Percentiles rank a stretch among this genome's conserved stretches.
Evolutionary conservation across 2,113 vertebrate genomes (phyloP).

Genomic region (Scartelaos histophorus): DNA sequence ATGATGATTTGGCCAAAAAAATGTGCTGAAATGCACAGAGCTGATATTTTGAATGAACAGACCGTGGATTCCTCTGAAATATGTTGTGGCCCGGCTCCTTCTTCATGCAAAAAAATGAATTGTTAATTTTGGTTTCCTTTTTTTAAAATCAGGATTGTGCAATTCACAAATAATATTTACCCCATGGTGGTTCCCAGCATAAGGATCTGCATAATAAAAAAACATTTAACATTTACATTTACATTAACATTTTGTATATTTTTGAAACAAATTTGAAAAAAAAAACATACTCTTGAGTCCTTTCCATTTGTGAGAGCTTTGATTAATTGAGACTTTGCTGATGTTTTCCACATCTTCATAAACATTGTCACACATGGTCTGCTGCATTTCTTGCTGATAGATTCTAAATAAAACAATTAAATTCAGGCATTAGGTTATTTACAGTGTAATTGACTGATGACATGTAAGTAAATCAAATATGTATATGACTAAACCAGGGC

Average conservation of each 20-base stretch:
- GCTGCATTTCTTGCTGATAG: slow-evolving; percentile 32
- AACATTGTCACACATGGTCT: slow-evolving; percentile 56
- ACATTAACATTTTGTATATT: background rate
- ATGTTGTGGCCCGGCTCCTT: slow-evolving; percentile 50
- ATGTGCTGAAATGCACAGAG: slow-evolving; percentile 1
- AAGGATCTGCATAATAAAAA: slow-evolving; percentile 64
- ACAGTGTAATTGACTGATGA: background rate
- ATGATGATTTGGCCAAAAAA: background rate
- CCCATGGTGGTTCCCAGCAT: slow-evolving; percentile 49
- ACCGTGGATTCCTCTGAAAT: slow-evolving; percentile 63
- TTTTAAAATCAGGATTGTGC: too few relatives aligned
- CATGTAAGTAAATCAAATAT: background rate
- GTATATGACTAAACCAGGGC: background rate
- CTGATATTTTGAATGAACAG: slow-evolving; percentile 18
- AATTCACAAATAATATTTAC: slow-evolving; percentile 44
- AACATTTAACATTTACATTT: too few relatives aligned
- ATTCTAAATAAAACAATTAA: slow-evolving; percentile 33
- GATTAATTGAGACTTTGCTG: slow-evolving; percentile 45
- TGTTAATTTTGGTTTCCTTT: background rate
- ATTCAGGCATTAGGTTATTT: background rate
- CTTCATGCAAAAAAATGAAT: slow-evolving; percentile 46
- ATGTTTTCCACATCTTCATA: slow-evolving; percentile 74
- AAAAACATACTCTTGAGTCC: slow-evolving; percentile 69
- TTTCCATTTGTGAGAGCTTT: slow-evolving; percentile 62
- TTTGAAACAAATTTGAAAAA: background rate